Conservation (phyloP, 1,140 invertebrate species). For the Batillaria attramentaria region DNA sequence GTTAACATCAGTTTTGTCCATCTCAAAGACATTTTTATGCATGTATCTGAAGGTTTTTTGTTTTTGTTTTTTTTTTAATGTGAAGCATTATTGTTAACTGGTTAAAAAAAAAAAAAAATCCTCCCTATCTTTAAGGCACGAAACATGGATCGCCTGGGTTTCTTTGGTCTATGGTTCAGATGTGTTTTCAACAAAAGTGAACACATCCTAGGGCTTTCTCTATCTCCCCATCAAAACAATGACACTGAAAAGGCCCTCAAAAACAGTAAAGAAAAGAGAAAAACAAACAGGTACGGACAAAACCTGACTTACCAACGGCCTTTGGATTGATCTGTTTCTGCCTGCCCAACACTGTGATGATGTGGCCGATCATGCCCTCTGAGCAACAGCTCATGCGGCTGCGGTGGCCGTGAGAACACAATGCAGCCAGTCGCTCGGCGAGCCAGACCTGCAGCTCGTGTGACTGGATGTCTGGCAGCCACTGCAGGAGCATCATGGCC, state of each 20-base stretch:
- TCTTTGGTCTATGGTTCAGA: no score
- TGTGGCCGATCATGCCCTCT: conserved; percentile 62
- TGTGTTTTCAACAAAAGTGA: no score
- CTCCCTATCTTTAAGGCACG: no score
- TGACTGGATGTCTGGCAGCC: conserved; percentile 67
- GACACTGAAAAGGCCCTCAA: no score
- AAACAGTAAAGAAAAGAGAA: background rate
- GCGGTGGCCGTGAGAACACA: conserved; percentile 57
- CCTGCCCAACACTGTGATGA: conserved; percentile 51
- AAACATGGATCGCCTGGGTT: no score
- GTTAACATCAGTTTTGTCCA: background rate
- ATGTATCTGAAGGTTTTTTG: no score
- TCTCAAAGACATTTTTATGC: no score
- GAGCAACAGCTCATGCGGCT: conserved; percentile 67
- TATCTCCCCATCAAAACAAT: no score
- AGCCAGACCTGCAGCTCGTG: conserved; percentile 62
- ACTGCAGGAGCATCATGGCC: conserved; percentile 64
- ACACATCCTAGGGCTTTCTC: background rate
- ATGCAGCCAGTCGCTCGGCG: conserved; percentile 49
- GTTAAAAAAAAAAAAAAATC: no score
- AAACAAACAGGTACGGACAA: no score
- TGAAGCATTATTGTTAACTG: no score
- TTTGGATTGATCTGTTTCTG: conserved; percentile 56
- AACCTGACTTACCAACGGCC: conserved; percentile 62
- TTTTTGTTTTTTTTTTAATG: no score